Evolutionary conservation across 2,797 vertebrate species (phyloP), one percentile per base, ranked within the genome.

Genomic region (Protosalanx chinensis): DNA sequence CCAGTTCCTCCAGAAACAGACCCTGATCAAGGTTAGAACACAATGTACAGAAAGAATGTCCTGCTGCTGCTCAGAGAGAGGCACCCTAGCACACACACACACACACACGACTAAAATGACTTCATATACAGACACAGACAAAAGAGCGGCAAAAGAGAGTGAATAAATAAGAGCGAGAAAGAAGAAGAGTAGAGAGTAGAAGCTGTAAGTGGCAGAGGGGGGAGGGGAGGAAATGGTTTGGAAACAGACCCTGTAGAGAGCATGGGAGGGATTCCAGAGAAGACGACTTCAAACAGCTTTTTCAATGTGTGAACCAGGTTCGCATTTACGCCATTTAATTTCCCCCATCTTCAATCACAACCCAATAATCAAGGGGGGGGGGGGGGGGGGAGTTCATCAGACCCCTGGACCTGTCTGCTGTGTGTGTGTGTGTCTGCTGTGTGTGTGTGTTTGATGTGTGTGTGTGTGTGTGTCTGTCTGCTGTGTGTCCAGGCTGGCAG

Each of bases 21-120:
- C 15, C 67, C 35, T 49, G 6, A 53, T 64, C n/a, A 68, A 67
- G 59, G 58, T 73, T 59, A 71, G 86, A 69, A 88, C 84, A 86
- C 65, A 79, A 78, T 87, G 84, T 86, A 86, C 86, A 67, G 59
- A 73, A 37, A 72, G 16, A 64, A 65, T 27, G 33, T 32, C 51
- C 57, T 15, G 13, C 29, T 23, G 10, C 23, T 23, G 58, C 13
- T 62, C 71, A 71, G 49, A 6, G 64, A n/a, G 67, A 70, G 29
- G 63, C 69, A 12, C 59, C n/a, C 41, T n/a, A 46, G 12, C 37
- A 46, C 61, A 57, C 53, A 15, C 60, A 15, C 35, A 66, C 33
- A 66, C 64, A 66, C 64, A 64, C 63, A 64, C 32, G n/a, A 27
- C 23, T 27, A 27, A 27, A 27, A 27, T 27, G 23, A 27, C 23